phyloP scores from a whole-genome alignment of 2,113 vertebrate species.

The Vombatus ursinus region DNA sequence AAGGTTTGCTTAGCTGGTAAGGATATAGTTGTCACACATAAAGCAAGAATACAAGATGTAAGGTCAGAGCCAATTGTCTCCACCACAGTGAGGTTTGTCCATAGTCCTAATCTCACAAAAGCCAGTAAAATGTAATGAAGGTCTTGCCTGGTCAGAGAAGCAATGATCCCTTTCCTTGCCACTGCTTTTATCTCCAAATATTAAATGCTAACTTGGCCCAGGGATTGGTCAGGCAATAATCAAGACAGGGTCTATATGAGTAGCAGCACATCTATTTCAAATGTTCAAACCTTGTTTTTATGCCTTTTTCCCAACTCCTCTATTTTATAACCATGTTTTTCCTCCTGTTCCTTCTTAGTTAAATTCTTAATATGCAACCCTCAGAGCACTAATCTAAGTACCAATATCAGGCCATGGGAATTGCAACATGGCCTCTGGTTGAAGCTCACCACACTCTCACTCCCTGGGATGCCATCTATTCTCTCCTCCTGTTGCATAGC shows the following conservation, averaged over 20 bases:
- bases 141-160: neutral
- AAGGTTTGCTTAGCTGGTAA: neutral
- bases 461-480: neutral
- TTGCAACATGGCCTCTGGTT: neutral
- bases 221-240: neutral
- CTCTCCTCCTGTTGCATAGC: neutral
- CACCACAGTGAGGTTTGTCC: neutral
- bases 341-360: neutral
- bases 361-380: neutral
- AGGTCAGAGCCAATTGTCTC: neutral
- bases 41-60: neutral
- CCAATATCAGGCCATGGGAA: neutral
- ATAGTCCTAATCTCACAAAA: neutral
- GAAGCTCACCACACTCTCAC: neutral
- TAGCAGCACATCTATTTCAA: neutral
- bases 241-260: neutral
- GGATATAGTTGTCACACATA: neutral
- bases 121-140: neutral
- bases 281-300: neutral
- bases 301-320: neutral
- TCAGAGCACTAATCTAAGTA: neutral
- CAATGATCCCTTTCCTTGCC: neutral
- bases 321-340: neutral
- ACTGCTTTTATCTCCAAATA: neutral
- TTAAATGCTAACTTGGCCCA: neutral